Base-by-base conservation (phyloP, 2,888 invertebrate genomes). In the Spicauda simplicius region DNA sequence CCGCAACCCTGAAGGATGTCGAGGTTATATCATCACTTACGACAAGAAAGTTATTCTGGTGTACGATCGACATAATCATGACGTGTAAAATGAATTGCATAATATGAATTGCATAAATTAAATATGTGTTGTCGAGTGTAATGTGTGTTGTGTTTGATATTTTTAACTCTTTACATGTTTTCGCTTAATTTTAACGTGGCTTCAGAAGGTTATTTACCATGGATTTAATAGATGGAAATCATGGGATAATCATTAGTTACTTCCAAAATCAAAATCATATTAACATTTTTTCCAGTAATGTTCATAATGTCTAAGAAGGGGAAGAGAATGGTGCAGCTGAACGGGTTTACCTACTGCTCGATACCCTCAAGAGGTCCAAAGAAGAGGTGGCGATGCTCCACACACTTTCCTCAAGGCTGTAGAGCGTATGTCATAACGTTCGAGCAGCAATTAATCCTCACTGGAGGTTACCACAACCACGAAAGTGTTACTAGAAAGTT, bases 311-410 rank as follows among this genome's bases (percentile, higher is more conserved):
- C 63, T 1, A 45, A 56, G 12, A 55, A 30, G 14, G 55, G 55
- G 2, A 63, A 63, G 30, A 55, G 19, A 25, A 52, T 84, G 55
- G 74, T 86, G 7, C 70, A 70, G 18, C 52, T 80, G 2, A 72
- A 71, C 0, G 79, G 80, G 0, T 85, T 78, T 64, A 83, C 79
- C 0, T 85, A 82, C 71, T 78, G 64, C 62, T 68, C 71, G 1
- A 61, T 60, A 0, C 73, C 73, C 0, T 64, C 73, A 0, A 76
- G 60, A 30, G 69, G 71, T 0, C 4, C n/a, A 2, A 81, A 76
- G 54, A 59, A 63, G 0, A 70, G 85, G 8, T 87, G 87, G 87
- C 70, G 77, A 3, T 86, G 86, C 59, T 86, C 86, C 0, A 83
- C 85, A 0, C 82, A 86, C 66, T 58, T 59, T 3, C 70, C 70